Percentiles rank a stretch among this genome's conserved stretches.
These are phyloP conservation scores for Salpingus planirostris DNA, from an alignment of 2,888 invertebrate genomes.

Conservation along the genomic window DNA sequence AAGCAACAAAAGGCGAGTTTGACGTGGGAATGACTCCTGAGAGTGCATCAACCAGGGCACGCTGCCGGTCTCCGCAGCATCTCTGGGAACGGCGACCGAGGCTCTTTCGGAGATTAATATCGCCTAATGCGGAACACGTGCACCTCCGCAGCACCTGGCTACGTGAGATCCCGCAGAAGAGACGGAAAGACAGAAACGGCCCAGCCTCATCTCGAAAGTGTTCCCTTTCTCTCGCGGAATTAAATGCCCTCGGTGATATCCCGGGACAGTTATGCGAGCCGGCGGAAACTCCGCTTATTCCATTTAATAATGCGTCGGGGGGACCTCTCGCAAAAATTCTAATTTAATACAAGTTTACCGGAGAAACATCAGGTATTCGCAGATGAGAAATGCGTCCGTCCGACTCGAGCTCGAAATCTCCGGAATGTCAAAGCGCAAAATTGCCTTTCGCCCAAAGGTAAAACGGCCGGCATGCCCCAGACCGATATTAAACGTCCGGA, in stretches of 20 bases:
- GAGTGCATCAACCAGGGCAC: too few species aligned
- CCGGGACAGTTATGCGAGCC: slow-evolving; percentile 7
- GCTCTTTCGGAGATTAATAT: slow-evolving; percentile 11
- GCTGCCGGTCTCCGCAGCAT: too few species aligned
- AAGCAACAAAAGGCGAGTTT: too few species aligned
- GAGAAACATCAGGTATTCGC: slow-evolving; percentile 7
- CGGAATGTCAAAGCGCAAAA: slow-evolving; percentile 8
- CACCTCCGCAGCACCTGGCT: slow-evolving; percentile 6
- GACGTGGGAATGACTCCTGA: too few species aligned
- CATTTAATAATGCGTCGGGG: slow-evolving; percentile 6
- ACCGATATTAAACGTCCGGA: too few species aligned
- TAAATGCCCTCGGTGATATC: slow-evolving; percentile 16
- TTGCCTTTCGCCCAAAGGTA: slow-evolving; percentile 3
- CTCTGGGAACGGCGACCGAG: slow-evolving; percentile 5
- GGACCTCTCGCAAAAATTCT: slow-evolving; percentile 6
- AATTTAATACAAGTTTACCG: slow-evolving; percentile 12
- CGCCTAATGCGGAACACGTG: slow-evolving; percentile 13
- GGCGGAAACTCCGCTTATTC: slow-evolving; percentile 8
- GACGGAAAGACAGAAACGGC: slow-evolving; percentile 8
- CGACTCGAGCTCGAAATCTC: slow-evolving; percentile 7
- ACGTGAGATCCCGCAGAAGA: slow-evolving; percentile 10
- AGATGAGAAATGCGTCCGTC: slow-evolving; percentile 8
- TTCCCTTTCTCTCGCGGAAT: slow-evolving; percentile 10
- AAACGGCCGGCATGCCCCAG: too few species aligned
- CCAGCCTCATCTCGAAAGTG: slow-evolving; percentile 11